A percentile compares a stretch with the other conserved stretches of the same genome.
These are phyloP conservation scores for Drosophila novamexicana DNA, from an alignment of 1,140 invertebrate species.

Conservation along the genomic window DNA sequence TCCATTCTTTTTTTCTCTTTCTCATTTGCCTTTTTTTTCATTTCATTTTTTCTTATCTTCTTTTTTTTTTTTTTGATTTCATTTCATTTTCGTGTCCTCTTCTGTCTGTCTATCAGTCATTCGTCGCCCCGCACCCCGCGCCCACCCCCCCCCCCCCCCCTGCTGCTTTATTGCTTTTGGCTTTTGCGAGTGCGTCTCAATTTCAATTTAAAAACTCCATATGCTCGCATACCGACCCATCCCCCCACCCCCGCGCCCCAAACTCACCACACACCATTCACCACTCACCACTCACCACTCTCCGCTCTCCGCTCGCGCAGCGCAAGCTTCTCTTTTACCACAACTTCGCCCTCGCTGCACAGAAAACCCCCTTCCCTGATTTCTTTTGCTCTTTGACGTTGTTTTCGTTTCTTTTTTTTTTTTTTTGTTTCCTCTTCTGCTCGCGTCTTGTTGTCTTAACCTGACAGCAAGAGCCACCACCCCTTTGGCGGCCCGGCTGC, in stretches of 20 bases:
- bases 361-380: background rate
- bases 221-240: conserved; percentile 2
- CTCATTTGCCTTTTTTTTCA: conserved; percentile 34
- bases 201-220: conserved; percentile 70
- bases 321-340: background rate
- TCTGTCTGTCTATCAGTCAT: conserved; percentile 32
- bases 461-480: conserved; percentile 4
- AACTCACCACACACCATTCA: too few relatives aligned
- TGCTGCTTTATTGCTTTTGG: conserved; percentile 34
- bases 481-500: background rate
- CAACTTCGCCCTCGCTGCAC: too few relatives aligned
- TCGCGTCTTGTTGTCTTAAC: conserved; percentile 25
- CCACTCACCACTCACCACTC: too few relatives aligned
- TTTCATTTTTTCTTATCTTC: conserved; percentile 20
- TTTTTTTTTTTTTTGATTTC: conserved; percentile 37
- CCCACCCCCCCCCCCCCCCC: too few relatives aligned
- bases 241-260: background rate
- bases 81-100: conserved; percentile 53
- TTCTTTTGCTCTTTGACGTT: conserved; percentile 24
- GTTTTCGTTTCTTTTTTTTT: background rate
- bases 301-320: background rate
- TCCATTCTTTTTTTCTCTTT: conserved; percentile 60
- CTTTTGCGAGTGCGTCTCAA: conserved; percentile 49
- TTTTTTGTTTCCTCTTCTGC: background rate
- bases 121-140: background rate